phyloP scores from a whole-genome alignment of 2,113 vertebrate species.

The Aythya baeri region DNA sequence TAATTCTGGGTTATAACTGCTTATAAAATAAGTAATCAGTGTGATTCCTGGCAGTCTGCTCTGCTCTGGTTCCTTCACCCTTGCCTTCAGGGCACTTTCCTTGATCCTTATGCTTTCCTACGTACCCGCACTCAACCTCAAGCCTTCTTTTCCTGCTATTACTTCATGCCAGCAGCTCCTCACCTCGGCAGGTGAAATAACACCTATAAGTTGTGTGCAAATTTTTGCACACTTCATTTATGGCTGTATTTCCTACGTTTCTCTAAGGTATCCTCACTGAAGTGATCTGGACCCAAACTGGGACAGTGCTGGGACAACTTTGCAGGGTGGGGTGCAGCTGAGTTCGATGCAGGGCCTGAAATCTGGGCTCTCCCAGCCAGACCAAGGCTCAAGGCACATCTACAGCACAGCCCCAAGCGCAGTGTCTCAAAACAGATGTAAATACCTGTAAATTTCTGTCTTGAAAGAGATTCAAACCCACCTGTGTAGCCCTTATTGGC shows the following conservation, averaged over 20 bases:
- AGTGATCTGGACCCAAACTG: neutral
- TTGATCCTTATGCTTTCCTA: neutral
- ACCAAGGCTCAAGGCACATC: neutral
- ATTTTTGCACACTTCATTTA: neutral
- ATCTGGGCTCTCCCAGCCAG: neutral
- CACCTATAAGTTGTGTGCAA: neutral
- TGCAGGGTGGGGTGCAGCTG: neutral
- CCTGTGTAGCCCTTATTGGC: constrained; percentile 43
- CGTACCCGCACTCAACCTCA: neutral
- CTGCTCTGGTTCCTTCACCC: neutral
- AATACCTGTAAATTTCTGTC: constrained; percentile 22
- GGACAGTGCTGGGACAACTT: neutral
- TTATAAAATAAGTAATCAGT: neutral
- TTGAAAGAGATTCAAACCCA: constrained; percentile 50
- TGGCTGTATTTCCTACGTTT: neutral
- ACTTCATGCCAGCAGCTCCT: neutral
- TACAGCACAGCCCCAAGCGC: neutral
- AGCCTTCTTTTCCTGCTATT: neutral
- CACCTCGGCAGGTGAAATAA: neutral
- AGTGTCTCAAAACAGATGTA: constrained; percentile 46
- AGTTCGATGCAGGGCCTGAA: neutral
- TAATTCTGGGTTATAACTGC: neutral
- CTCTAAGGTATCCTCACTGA: fast-evolving
- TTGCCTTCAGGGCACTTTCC: neutral
- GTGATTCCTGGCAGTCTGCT: neutral